Conservation (phyloP, 2,113 vertebrate genomes). For the Labrus mixtus region DNA sequence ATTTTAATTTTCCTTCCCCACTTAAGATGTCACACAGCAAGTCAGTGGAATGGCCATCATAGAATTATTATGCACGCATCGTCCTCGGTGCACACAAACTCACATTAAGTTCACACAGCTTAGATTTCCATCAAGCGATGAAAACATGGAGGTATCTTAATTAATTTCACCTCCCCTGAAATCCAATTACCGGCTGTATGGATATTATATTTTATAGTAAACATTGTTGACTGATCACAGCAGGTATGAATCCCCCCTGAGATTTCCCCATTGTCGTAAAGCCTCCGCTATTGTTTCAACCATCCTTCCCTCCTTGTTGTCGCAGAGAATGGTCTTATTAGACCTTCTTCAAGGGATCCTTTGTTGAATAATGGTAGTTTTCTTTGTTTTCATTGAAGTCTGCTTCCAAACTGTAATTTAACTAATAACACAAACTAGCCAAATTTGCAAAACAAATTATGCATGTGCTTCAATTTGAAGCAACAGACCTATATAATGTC, state of each 20-base stretch:
- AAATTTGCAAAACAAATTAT: not conserved
- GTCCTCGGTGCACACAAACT: not conserved
- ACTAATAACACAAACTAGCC: not conserved
- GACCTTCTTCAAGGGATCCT: not conserved
- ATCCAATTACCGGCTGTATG: slow-evolving; percentile 66
- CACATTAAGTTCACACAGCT: slow-evolving; percentile 6
- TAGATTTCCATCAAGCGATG: slow-evolving; percentile 32
- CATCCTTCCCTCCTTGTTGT: too few relatives aligned
- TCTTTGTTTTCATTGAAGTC: not conserved
- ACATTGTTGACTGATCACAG: slow-evolving; percentile 25
- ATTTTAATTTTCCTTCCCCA: slow-evolving; percentile 56
- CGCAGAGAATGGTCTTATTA: not conserved
- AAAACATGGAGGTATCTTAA: slow-evolving; percentile 35
- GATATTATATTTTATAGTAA: slow-evolving; percentile 35
- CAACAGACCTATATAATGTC: not conserved
- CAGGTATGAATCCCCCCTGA: slow-evolving; percentile 31
- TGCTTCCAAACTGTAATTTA: not conserved
- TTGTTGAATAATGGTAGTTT: not conserved
- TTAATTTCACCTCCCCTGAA: slow-evolving; percentile 57
- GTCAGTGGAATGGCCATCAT: slow-evolving; percentile 40
- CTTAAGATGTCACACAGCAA: slow-evolving; percentile 50
- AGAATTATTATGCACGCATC: slow-evolving; percentile 24
- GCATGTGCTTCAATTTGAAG: too few relatives aligned
- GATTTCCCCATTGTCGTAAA: slow-evolving; percentile 49
- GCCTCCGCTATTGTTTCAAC: not conserved